Evolutionary conservation across 2,113 vertebrate genomes (phyloP), one percentile per base, ranked within the genome.

Genomic region (Merops nubicus): DNA sequence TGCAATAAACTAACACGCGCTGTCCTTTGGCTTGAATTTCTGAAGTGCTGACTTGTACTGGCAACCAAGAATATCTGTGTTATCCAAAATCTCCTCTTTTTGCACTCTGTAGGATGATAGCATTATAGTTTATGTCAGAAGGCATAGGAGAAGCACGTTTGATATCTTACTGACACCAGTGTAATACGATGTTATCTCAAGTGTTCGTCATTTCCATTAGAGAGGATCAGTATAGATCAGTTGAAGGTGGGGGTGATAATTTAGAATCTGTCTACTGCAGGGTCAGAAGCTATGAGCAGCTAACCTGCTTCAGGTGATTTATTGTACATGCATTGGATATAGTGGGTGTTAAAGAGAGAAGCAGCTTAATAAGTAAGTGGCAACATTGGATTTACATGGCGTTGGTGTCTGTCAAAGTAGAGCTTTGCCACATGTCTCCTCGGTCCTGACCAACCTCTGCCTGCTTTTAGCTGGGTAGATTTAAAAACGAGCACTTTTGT

Each of bases 1-100:
- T 93, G 93, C 96, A 89, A 60, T 97, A 87, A 97, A 95, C 92
- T 96, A 95, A 96, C 84, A 75, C 6, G 54, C 76, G 45, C 96
- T 97, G 77, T 95, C 87, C 70, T 94, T 70, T 93, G 83, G 96
- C 94, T 91, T 94, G 89, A 85, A 57, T 93, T 96, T 88, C 91
- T 90, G 84, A 59, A 91, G 33, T 95, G 93, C 96, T 98, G 85
- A 89, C 91, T 94, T 86, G 56, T 94, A 88, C 76, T 97, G 31
- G 84, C 78, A 91, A 78, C 88, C 15, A n/a, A 76, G 57, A 79
- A 57, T 85, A 75, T 68, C 67, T 73, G 63, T 89, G 73, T 67
- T 90, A 57, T 6, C 68, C 11, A 3, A 73, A 84, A 72, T 94
- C 85, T 91, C 75, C 40, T 59, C 76, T 45, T 62, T 25, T 57